Percentiles rank a stretch among this genome's conserved stretches.
Evolutionary conservation across 2,113 vertebrate genomes (phyloP).

Genomic region (Pelecanoides urinatrix): DNA sequence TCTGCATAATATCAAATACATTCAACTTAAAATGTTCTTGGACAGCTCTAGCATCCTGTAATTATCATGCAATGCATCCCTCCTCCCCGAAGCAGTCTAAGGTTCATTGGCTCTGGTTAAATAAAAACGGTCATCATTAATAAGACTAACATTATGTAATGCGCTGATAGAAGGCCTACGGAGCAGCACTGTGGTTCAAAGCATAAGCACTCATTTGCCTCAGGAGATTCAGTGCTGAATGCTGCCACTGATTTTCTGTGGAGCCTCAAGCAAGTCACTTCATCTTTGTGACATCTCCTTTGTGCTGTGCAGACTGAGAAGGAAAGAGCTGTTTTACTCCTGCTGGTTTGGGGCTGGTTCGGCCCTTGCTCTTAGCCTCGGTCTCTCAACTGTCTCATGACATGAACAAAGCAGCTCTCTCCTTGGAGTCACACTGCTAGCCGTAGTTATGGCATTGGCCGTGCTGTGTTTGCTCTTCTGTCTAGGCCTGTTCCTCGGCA

Average conservation of each 20-base stretch:
- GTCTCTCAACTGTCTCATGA: not conserved
- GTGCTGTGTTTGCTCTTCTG: not conserved
- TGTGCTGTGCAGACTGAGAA: not conserved
- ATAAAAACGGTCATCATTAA: not conserved
- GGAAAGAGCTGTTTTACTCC: not conserved
- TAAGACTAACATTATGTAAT: not conserved
- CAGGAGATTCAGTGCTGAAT: not conserved
- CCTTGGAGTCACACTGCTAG: not conserved
- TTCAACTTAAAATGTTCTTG: slow-evolving; percentile 46
- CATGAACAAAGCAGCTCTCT: not conserved
- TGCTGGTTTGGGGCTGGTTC: not conserved
- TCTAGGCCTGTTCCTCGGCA: not conserved
- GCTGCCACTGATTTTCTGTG: not conserved
- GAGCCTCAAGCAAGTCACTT: not conserved
- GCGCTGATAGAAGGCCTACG: not conserved
- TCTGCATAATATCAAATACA: slow-evolving; percentile 63
- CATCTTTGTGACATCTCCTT: not conserved
- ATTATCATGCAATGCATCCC: slow-evolving; percentile 40
- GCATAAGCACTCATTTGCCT: not conserved
- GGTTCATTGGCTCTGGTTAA: not conserved
- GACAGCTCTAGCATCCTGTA: slow-evolving; percentile 46
- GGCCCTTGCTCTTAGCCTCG: not conserved
- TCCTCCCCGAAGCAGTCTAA: not conserved
- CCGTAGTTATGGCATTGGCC: not conserved
- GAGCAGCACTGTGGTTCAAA: not conserved